Evolutionary conservation across 1,140 invertebrate genomes (phyloP), one percentile per base, ranked within the genome.

Genomic region (Atta colombica): DNA sequence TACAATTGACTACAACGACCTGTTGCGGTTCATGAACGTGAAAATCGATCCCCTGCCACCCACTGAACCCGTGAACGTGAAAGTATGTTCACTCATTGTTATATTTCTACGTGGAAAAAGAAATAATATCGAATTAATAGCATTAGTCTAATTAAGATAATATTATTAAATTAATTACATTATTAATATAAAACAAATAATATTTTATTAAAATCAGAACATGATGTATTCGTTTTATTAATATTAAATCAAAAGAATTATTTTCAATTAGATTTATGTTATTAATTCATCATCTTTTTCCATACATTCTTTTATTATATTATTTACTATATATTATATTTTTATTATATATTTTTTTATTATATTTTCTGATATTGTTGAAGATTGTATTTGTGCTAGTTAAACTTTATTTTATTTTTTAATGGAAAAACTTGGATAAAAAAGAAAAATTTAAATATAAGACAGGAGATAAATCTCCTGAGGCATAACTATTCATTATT

Each of bases 11-110:
- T 97, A 96, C 77, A 93, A 95, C 5, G 96, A 97, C 91, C 90
- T 97, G 69, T 92, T 97, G 87, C 88, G 93, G 16, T 97, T 97
- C 88, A 91, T 97, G 49, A 96, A 97, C 90, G 94, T 96, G 14
- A 96, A 96, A 89, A 94, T 96, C 45, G 95, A 96, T 86, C 96
- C 96, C 0, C 92, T 96, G 28, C 88, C 95, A 55, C 96, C 96
- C 66, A 89, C 94, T 10, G 58, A 77, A 53, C 96, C 97, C 2
- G 94, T 96, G 10, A 96, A 96, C 87, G 82, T 96, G 18, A 96
- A 96, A 93, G 96, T 96, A 93, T 75, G 58, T 78, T 31, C n/a
- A 25, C 5, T 39, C 5, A 58, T 85, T 10, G 16, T 65, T 65
- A 12, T 14, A 45, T 68, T 68, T 66, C 4, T 16, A 6, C 7